phyloP scores from a whole-genome alignment of 1,140 invertebrate species.

The Battus philenor region DNA sequence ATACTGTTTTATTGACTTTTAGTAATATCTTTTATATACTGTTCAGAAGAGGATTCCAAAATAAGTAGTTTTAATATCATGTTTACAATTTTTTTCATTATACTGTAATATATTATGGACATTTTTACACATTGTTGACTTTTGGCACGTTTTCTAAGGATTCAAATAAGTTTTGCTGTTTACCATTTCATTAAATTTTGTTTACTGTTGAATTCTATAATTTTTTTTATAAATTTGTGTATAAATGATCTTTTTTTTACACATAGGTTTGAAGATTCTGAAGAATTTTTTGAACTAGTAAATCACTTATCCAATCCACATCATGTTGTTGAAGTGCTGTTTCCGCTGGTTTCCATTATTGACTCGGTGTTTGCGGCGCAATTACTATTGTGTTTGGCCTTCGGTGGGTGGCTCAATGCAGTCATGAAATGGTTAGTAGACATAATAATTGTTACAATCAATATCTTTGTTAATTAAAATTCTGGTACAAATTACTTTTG shows the following conservation, averaged over 20 bases:
- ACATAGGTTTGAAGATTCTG: conserved; percentile 45
- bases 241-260: conserved; percentile 15
- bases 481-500: too few relatives aligned
- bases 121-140: too few relatives aligned
- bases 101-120: too few relatives aligned
- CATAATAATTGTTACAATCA: conserved; percentile 12
- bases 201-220: neutral
- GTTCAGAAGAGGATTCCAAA: too few relatives aligned
- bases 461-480: too few relatives aligned
- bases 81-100: too few relatives aligned
- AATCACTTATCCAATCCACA: conserved; percentile 46
- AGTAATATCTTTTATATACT: too few relatives aligned
- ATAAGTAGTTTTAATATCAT: too few relatives aligned
- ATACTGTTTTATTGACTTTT: conserved; percentile 16
- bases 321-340: conserved; percentile 35
- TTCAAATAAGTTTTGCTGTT: too few relatives aligned
- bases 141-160: too few relatives aligned
- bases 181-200: neutral
- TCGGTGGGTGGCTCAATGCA: conserved; percentile 52
- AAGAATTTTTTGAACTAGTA: conserved; percentile 35
- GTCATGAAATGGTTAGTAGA: conserved; percentile 43
- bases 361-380: conserved; percentile 60
- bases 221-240: conserved; percentile 1
- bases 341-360: conserved; percentile 40
- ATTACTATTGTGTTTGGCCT: conserved; percentile 39